Percentiles rank a stretch among this genome's conserved stretches.
phyloP scores from a whole-genome alignment of 2,113 vertebrate genomes.

The Spea multiplicata region DNA sequence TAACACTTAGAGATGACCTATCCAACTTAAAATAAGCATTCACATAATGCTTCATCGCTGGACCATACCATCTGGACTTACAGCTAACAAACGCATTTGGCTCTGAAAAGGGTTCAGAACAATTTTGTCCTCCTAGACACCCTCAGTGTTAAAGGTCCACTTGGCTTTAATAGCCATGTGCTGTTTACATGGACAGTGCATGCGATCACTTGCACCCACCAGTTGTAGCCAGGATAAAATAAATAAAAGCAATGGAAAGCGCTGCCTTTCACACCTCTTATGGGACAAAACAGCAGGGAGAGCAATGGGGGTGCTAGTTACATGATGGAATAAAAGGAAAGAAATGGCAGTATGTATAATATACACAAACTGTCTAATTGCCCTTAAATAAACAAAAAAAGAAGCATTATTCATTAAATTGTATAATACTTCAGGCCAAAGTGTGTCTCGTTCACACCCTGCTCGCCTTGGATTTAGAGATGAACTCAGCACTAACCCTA shows the following conservation, averaged over 20 bases:
- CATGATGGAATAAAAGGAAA: conserved; percentile 27
- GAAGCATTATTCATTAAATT: too few species aligned
- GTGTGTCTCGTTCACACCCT: too few species aligned
- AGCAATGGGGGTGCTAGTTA: conserved; percentile 20
- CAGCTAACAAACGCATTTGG: neutral
- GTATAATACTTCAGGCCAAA: too few species aligned
- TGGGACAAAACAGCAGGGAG: conserved; percentile 6
- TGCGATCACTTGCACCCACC: neutral
- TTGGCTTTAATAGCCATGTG: neutral
- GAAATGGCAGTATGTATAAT: neutral
- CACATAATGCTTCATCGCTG: neutral
- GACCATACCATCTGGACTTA: neutral
- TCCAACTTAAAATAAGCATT: neutral
- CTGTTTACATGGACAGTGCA: neutral
- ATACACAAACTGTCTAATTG: too few species aligned
- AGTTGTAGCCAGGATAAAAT: conserved; percentile 13
- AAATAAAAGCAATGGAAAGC: conserved; percentile 29
- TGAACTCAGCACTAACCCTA: too few species aligned
- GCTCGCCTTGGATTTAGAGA: too few species aligned
- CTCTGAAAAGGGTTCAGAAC: neutral
- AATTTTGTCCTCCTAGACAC: neutral
- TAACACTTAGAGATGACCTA: neutral
- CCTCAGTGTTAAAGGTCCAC: neutral
- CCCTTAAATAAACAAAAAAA: too few species aligned
- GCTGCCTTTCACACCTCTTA: conserved; percentile 18